Evolutionary conservation across 2,888 invertebrate species (phyloP).

Genomic region (Crematogaster levior): DNA sequence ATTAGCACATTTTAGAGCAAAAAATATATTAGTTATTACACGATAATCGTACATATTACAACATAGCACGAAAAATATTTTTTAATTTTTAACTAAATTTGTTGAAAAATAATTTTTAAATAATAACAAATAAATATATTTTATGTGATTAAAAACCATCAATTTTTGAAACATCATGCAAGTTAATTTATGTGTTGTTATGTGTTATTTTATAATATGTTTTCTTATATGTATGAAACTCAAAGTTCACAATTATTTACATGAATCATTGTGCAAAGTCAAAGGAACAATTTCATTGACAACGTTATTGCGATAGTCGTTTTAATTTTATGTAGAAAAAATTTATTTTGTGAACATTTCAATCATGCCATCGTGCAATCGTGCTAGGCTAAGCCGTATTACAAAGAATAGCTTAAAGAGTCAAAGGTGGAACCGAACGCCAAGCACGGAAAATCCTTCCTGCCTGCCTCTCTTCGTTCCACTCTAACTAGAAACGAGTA

Average conservation of each 20-base stretch:
- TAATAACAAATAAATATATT: background rate
- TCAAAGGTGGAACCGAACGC: conserved; percentile 45
- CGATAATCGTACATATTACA: too few species aligned
- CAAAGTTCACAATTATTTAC: background rate
- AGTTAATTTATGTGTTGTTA: background rate
- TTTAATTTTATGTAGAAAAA: conserved; percentile 28
- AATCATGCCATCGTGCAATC: background rate
- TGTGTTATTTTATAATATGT: background rate
- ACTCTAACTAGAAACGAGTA: conserved; percentile 36
- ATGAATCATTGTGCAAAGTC: background rate
- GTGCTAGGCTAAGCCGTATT: conserved; percentile 31
- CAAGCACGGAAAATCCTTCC: conserved; percentile 30
- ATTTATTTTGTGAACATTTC: conserved; percentile 24
- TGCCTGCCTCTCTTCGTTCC: conserved; percentile 1
- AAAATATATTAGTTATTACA: background rate
- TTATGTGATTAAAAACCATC: background rate
- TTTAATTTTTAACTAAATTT: background rate
- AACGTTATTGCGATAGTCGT: conserved; percentile 1
- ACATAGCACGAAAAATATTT: background rate
- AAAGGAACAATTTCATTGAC: background rate
- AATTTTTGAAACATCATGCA: background rate
- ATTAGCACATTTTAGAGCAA: background rate
- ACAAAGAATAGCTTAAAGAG: conserved; percentile 46
- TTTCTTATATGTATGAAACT: background rate
- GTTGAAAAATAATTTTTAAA: background rate